Percentiles rank a stretch among this genome's conserved stretches.
phyloP scores from a whole-genome alignment of 2,113 vertebrate genomes.

The Corythoichthys haematopterus region DNA sequence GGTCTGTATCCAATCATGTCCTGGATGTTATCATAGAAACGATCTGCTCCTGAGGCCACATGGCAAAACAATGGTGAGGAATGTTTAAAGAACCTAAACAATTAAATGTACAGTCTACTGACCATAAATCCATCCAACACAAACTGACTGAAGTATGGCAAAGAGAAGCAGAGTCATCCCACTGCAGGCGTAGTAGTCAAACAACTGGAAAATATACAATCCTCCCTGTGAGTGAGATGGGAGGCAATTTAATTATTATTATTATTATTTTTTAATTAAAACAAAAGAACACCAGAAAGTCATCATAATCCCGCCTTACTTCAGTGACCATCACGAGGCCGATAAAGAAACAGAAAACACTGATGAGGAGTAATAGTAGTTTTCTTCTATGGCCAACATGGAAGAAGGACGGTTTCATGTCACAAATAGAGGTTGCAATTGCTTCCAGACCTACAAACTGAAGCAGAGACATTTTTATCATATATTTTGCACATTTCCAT shows the following conservation, averaged over 20 bases:
- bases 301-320: constrained; percentile 43
- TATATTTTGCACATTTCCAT: background rate
- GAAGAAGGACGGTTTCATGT: constrained; percentile 69
- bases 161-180: constrained; percentile 89
- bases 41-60: constrained; percentile 75
- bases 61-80: constrained; percentile 2
- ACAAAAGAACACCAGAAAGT: background rate
- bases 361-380: constrained; percentile 66
- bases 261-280: too few species aligned
- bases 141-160: constrained; percentile 80
- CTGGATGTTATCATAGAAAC: constrained; percentile 86
- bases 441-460: constrained; percentile 78
- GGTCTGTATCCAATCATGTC: constrained; percentile 95
- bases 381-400: constrained; percentile 71
- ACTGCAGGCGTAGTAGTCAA: constrained; percentile 92
- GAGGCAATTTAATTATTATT: background rate
- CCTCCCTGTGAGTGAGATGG: constrained; percentile 76
- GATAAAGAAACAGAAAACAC: constrained; percentile 59
- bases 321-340: constrained; percentile 77
- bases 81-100: background rate
- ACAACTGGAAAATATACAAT: constrained; percentile 93
- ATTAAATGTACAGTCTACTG: constrained; percentile 47
- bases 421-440: constrained; percentile 66
- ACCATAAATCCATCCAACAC: constrained; percentile 92
- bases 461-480: constrained; percentile 15